Evolutionary conservation across 2,113 vertebrate genomes (phyloP).

Genomic region (Pseudorectes ferrugineus): DNA sequence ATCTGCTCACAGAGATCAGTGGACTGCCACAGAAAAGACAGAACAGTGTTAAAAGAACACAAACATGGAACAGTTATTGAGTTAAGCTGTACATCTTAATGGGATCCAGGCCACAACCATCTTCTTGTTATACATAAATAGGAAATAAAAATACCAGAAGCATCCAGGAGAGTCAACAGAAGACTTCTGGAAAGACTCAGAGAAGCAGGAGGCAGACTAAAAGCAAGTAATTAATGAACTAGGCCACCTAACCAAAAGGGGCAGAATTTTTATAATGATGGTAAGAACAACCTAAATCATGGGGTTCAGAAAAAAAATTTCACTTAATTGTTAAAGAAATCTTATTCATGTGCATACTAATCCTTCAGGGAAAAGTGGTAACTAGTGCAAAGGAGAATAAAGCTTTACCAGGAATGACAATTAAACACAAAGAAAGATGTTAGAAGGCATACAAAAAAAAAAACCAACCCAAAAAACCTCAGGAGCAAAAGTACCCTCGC

Average conservation of each 20-base stretch:
- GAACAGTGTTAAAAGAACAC: slow-evolving; percentile 15
- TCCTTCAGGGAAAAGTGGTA: background rate
- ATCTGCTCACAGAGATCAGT: slow-evolving; percentile 95
- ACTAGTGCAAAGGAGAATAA: background rate
- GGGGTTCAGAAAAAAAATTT: background rate
- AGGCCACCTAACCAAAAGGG: background rate
- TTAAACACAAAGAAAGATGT: background rate
- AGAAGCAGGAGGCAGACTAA: background rate
- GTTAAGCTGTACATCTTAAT: background rate
- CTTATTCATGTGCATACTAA: background rate
- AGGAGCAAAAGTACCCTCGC: background rate
- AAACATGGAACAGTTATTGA: background rate
- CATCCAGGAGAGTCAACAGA: background rate
- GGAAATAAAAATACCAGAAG: background rate
- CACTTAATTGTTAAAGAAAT: background rate
- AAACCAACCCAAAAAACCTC: accelerated
- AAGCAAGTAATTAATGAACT: background rate
- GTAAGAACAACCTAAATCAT: background rate
- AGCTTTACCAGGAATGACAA: background rate
- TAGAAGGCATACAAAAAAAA: background rate
- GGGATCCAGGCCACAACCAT: background rate
- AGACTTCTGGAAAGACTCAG: background rate
- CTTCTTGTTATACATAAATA: background rate
- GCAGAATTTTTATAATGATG: background rate
- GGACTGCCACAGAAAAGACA: slow-evolving; percentile 76